Conservation (phyloP, 2,113 vertebrate species). For the Oenanthe melanoleuca region DNA sequence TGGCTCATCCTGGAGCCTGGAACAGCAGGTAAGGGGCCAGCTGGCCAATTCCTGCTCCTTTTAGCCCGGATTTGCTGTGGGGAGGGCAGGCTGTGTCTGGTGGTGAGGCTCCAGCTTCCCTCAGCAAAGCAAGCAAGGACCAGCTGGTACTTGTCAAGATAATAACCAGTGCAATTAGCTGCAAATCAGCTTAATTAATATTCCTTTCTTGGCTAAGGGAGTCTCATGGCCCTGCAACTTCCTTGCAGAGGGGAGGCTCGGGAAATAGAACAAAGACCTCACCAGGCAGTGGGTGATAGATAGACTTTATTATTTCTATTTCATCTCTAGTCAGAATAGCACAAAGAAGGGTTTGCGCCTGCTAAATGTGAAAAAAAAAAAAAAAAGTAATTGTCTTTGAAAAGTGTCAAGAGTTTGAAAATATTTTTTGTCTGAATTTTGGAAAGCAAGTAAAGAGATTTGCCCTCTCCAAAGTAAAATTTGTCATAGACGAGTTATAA, state of each 20-base stretch:
- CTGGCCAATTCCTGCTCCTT: background rate
- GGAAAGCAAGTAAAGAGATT: background rate
- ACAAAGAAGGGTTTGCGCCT: background rate
- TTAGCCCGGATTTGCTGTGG: background rate
- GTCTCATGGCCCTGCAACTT: background rate
- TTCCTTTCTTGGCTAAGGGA: background rate
- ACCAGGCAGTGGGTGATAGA: background rate
- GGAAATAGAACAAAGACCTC: background rate
- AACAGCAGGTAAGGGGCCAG: background rate
- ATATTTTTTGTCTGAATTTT: background rate
- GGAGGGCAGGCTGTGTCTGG: background rate
- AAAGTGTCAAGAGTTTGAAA: background rate
- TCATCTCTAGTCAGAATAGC: background rate
- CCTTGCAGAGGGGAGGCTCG: background rate
- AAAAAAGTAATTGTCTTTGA: background rate
- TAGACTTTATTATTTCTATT: background rate
- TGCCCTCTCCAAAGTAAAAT: background rate
- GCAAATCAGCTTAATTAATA: background rate
- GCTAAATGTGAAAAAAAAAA: background rate
- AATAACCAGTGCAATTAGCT: background rate
- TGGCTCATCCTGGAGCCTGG: fast-evolving
- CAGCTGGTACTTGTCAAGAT: background rate
- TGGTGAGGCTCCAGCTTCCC: background rate
- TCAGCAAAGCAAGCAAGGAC: background rate
- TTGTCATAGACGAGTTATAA: background rate